These are phyloP conservation scores for Falco novaeseelandiae DNA, from an alignment of 2,797 vertebrate species.

Conservation along the genomic window DNA sequence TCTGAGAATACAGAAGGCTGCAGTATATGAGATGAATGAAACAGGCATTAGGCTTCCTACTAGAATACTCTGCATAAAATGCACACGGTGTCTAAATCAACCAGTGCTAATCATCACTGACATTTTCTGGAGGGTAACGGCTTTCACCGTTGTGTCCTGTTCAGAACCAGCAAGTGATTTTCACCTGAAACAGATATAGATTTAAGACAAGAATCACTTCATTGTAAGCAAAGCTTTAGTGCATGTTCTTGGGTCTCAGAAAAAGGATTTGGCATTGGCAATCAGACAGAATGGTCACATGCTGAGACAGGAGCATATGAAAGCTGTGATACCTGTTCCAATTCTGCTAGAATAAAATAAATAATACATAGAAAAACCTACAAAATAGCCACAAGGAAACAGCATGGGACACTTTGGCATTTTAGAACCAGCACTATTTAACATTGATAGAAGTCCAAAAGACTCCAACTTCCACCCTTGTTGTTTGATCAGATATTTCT, in stretches of 20 bases:
- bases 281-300: background rate
- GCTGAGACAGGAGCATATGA: background rate
- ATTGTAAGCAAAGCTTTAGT: conserved; percentile 26
- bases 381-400: conserved; percentile 43
- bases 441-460: conserved; percentile 6
- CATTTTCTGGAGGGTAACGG: background rate
- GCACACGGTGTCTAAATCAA: background rate
- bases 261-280: conserved; percentile 22
- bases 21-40: conserved; percentile 5
- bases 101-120: background rate
- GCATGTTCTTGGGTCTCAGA: background rate
- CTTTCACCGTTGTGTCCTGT: background rate
- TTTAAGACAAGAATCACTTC: conserved; percentile 29
- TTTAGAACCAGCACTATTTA: conserved; percentile 52
- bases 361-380: conserved; percentile 21
- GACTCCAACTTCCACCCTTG: background rate
- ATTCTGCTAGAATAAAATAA: conserved; percentile 33
- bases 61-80: background rate
- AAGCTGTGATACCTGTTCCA: background rate
- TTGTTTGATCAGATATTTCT: conserved; percentile 37
- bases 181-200: background rate
- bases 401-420: conserved; percentile 58
- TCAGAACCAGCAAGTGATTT: conserved; percentile 12
- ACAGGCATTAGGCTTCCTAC: background rate
- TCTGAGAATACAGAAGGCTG: conserved; percentile 42